Conservation (phyloP, 2,888 invertebrate species). For the Ochlodes sylvanus region DNA sequence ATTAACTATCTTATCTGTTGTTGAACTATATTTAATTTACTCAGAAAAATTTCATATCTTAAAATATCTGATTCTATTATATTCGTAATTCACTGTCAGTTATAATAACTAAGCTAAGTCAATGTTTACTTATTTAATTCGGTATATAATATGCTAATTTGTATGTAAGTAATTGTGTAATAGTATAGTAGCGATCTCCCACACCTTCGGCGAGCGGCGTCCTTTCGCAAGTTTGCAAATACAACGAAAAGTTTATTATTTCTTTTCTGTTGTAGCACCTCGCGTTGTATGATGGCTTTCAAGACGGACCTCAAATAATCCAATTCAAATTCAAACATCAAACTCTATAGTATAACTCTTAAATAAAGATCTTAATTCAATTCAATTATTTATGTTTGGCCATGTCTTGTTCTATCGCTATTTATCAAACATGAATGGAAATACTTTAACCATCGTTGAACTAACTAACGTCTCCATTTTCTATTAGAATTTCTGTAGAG, state of each 20-base stretch:
- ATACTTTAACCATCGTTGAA: background rate
- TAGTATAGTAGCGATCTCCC: slow-evolving; percentile 83
- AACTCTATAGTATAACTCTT: background rate
- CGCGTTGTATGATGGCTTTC: slow-evolving; percentile 14
- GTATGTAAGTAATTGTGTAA: slow-evolving; percentile 81
- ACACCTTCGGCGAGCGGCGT: slow-evolving; percentile 77
- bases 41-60: slow-evolving; percentile 20
- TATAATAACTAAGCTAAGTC: slow-evolving; percentile 83
- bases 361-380: no score
- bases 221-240: slow-evolving; percentile 62
- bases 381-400: no score
- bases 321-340: background rate
- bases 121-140: slow-evolving; percentile 84
- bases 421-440: background rate
- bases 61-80: slow-evolving; percentile 56
- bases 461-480: background rate
- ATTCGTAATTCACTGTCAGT: slow-evolving; percentile 72
- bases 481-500: no score
- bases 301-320: background rate
- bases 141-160: slow-evolving; percentile 78
- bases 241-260: slow-evolving; percentile 79
- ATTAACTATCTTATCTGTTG: slow-evolving; percentile 26
- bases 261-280: slow-evolving; percentile 63
- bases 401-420: background rate
- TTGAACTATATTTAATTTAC: slow-evolving; percentile 30